A percentile compares a stretch with the other conserved stretches of the same genome.
Conservation (phyloP, 2,888 invertebrate genomes). For the Cyclophora albipunctata region DNA sequence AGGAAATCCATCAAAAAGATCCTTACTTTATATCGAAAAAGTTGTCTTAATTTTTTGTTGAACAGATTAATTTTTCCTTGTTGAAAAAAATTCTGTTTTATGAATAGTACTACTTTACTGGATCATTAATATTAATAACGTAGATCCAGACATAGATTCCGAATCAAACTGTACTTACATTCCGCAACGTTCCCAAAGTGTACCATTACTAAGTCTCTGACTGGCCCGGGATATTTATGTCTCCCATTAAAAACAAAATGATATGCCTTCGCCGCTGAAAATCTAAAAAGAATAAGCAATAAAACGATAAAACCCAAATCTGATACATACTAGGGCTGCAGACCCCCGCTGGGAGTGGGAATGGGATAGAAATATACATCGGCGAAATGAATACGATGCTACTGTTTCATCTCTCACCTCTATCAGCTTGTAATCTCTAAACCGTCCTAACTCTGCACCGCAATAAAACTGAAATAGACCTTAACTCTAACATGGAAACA, state of each 20-base stretch:
- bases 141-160: constrained; percentile 7
- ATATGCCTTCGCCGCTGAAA: constrained; percentile 74
- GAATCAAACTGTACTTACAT: constrained; percentile 50
- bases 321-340: constrained; percentile 72
- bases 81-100: no score
- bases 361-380: constrained; percentile 59
- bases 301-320: constrained; percentile 76
- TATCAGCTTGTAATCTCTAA: constrained; percentile 69
- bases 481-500: constrained; percentile 41
- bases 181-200: constrained; percentile 62
- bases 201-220: constrained; percentile 64
- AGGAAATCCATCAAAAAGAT: no score
- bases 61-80: no score
- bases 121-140: no score
- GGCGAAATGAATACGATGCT: constrained; percentile 70
- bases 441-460: constrained; percentile 63
- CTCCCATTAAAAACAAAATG: constrained; percentile 73
- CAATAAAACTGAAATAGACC: constrained; percentile 56
- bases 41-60: no score
- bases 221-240: constrained; percentile 68
- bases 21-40: no score
- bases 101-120: no score
- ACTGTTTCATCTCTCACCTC: constrained; percentile 77
- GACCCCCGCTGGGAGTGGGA: constrained; percentile 66
- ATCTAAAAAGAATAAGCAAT: constrained; percentile 77